Evolutionary conservation across 2,113 vertebrate genomes (phyloP).

Genomic region (Apeltes quadracus): DNA sequence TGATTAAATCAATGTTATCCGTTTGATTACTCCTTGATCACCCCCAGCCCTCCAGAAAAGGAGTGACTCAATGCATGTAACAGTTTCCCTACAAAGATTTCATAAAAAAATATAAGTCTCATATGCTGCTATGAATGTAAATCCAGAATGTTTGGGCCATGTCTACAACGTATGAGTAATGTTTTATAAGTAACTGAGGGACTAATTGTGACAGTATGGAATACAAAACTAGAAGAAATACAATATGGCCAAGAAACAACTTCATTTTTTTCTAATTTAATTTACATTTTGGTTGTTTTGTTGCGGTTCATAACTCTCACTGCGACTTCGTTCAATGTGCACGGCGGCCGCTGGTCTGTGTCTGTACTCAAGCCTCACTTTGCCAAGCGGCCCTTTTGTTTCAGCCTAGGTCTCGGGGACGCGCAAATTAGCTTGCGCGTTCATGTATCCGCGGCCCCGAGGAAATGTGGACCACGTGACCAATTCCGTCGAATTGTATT

Average conservation of each 20-base stretch:
- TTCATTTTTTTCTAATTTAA: neutral
- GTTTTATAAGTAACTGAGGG: neutral
- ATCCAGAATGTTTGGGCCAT: neutral
- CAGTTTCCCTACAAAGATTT: too few relatives aligned
- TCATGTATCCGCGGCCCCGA: slow-evolving; percentile 72
- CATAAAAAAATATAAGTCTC: neutral
- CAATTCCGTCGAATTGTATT: slow-evolving; percentile 72
- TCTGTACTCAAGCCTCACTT: neutral
- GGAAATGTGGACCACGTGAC: slow-evolving; percentile 75
- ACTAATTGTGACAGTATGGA: neutral
- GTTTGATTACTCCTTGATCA: neutral
- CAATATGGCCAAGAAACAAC: neutral
- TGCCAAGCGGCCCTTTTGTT: slow-evolving; percentile 12
- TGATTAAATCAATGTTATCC: neutral
- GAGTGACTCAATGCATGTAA: neutral
- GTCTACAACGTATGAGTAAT: neutral
- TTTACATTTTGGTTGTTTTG: neutral
- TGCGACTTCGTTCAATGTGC: neutral
- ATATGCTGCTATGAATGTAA: neutral
- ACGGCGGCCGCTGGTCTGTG: rapidly evolving
- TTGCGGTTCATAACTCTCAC: neutral
- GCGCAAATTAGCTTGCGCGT: slow-evolving; percentile 60
- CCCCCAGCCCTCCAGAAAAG: neutral
- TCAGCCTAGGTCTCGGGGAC: slow-evolving; percentile 37
- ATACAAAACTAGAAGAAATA: neutral